These are phyloP conservation scores for Aeoliscus strigatus DNA, from an alignment of 2,797 vertebrate genomes.

Conservation along the genomic window DNA sequence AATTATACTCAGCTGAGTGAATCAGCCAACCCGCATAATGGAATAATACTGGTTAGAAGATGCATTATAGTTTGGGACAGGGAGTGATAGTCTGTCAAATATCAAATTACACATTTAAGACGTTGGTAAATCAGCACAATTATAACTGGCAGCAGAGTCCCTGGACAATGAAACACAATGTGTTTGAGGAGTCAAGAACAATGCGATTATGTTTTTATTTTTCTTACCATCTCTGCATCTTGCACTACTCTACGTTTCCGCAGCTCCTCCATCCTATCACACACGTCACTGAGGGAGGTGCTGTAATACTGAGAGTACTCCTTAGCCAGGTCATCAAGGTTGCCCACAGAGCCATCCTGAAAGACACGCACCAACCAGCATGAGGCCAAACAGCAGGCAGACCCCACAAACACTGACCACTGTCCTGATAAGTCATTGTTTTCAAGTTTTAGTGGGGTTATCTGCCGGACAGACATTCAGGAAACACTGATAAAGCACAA, in stretches of 20 bases:
- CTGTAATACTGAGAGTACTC: slow-evolving; percentile 94
- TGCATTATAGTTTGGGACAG: too few species aligned
- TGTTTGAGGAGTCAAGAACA: neutral
- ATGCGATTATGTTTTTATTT: neutral
- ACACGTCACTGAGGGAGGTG: slow-evolving; percentile 87
- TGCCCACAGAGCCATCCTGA: slow-evolving; percentile 92
- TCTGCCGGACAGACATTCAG: slow-evolving; percentile 30
- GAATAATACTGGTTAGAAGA: neutral
- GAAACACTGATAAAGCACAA: slow-evolving; percentile 37
- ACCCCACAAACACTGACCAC: slow-evolving; percentile 20
- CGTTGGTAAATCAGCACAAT: too few species aligned
- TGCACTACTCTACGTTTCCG: slow-evolving; percentile 86
- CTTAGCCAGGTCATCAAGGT: slow-evolving; percentile 87
- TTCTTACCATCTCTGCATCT: slow-evolving; percentile 81
- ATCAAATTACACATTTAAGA: neutral
- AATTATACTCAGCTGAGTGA: slow-evolving; percentile 24
- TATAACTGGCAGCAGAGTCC: neutral
- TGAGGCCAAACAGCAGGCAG: slow-evolving; percentile 23
- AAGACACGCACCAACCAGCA: slow-evolving; percentile 22
- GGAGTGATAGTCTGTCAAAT: too few species aligned
- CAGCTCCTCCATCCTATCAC: slow-evolving; percentile 94
- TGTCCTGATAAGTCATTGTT: slow-evolving; percentile 38
- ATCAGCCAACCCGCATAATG: slow-evolving; percentile 1
- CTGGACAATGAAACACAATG: too few species aligned
- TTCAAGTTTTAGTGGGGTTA: slow-evolving; percentile 5